Evolutionary conservation across 2,113 vertebrate species (phyloP).

Genomic region (Neomonachus schauinslandi): DNA sequence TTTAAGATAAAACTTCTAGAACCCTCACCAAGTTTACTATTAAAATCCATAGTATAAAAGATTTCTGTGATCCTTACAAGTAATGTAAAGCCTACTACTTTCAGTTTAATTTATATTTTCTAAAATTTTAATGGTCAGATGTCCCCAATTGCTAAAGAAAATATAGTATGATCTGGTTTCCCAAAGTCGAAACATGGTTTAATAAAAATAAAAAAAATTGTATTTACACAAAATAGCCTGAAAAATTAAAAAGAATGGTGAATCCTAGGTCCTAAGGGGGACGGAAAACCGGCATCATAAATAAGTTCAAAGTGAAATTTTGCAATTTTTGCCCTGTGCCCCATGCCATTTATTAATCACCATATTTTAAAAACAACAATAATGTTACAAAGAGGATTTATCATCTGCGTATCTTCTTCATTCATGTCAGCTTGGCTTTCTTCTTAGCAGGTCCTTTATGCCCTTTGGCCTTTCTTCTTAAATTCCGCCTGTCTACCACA

Average conservation of each 20-base stretch:
- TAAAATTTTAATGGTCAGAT: slow-evolving; percentile 65
- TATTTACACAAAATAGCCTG: slow-evolving; percentile 73
- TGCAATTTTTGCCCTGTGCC: slow-evolving; percentile 73
- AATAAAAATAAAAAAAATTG: slow-evolving; percentile 75
- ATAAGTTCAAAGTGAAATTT: slow-evolving; percentile 76
- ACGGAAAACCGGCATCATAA: slow-evolving; percentile 62
- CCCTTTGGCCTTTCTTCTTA: slow-evolving; percentile 89
- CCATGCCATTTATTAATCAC: slow-evolving; percentile 77
- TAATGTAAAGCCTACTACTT: slow-evolving; percentile 63
- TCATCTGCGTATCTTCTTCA: slow-evolving; percentile 37
- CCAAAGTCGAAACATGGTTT: slow-evolving; percentile 66
- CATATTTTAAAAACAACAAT: slow-evolving; percentile 78
- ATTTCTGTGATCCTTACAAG: slow-evolving; percentile 57
- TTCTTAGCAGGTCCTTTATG: slow-evolving; percentile 89
- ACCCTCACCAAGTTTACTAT: slow-evolving; percentile 67
- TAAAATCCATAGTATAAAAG: slow-evolving; percentile 79
- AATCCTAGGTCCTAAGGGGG: slow-evolving; percentile 54
- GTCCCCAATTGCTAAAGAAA: slow-evolving; percentile 63
- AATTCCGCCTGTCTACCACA: slow-evolving; percentile 87
- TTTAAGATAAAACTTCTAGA: slow-evolving; percentile 58
- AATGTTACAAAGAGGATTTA: slow-evolving; percentile 80
- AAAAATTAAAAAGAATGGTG: slow-evolving; percentile 69
- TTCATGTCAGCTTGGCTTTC: slow-evolving; percentile 87
- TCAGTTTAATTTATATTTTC: slow-evolving; percentile 27
- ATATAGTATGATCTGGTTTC: slow-evolving; percentile 70